Conservation (phyloP, 1,140 invertebrate genomes). For the Episyrphus balteatus region DNA sequence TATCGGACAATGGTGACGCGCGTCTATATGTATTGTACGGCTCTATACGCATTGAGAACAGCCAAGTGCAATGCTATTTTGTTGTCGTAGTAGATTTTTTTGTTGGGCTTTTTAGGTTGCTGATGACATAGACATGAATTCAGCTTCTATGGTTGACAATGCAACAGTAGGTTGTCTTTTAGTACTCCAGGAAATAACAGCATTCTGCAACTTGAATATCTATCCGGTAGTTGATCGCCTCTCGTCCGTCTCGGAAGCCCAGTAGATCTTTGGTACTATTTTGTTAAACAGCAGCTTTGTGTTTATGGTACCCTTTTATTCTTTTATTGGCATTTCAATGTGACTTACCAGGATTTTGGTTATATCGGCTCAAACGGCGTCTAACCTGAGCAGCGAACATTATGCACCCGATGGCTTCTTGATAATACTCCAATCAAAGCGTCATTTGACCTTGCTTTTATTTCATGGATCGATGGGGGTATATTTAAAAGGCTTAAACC, state of each 20-base stretch:
- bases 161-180: slow-evolving; percentile 23
- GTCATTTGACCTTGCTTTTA: no score
- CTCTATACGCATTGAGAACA: background rate
- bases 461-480: no score
- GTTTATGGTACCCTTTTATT: slow-evolving; percentile 5
- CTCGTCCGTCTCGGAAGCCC: slow-evolving; percentile 21
- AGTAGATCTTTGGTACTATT: slow-evolving; percentile 8
- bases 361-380: slow-evolving; percentile 31
- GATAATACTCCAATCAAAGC: no score
- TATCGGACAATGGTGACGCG: slow-evolving; percentile 23
- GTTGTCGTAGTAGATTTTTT: slow-evolving; percentile 2
- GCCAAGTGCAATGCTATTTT: slow-evolving; percentile 1
- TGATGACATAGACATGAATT: slow-evolving; percentile 6
- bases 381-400: slow-evolving; percentile 9
- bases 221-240: slow-evolving; percentile 24
- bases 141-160: slow-evolving; percentile 20
- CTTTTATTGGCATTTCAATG: slow-evolving; percentile 1
- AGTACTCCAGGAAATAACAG: slow-evolving; percentile 8
- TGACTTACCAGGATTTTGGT: slow-evolving; percentile 20
- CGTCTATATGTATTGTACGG: slow-evolving; percentile 11
- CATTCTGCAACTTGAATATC: slow-evolving; percentile 13
- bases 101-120: background rate
- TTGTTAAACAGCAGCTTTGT: background rate
- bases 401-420: slow-evolving; percentile 4
- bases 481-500: no score